Conservation (phyloP, 2,797 vertebrate genomes). For the Avahi laniger region DNA sequence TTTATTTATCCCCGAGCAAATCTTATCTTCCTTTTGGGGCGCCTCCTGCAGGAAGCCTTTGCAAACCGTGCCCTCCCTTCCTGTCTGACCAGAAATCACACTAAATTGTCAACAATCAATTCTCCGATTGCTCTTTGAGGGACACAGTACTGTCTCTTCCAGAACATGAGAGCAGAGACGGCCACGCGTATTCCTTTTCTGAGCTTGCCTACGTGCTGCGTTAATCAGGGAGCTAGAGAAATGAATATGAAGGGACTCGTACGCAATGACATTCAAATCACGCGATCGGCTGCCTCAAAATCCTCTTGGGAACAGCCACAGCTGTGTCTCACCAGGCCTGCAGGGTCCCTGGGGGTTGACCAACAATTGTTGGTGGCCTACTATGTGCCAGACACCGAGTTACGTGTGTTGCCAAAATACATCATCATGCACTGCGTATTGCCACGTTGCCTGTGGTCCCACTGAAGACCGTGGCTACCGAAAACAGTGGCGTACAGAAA, state of each 20-base stretch:
- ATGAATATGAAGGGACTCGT: neutral
- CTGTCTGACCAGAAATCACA: neutral
- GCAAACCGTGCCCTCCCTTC: neutral
- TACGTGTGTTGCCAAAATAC: neutral
- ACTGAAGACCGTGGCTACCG: neutral
- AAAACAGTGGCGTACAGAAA: neutral
- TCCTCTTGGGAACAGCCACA: neutral
- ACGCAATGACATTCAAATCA: neutral
- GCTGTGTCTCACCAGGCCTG: neutral
- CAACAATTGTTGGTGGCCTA: neutral
- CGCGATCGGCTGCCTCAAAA: neutral
- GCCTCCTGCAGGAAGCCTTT: neutral
- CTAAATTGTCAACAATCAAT: neutral
- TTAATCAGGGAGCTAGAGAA: neutral
- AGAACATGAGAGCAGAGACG: neutral
- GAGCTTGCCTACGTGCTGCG: neutral
- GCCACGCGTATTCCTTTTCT: accelerated
- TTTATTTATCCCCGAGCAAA: neutral
- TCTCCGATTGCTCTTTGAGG: neutral
- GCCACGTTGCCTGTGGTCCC: neutral
- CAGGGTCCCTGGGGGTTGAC: neutral
- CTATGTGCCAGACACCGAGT: neutral
- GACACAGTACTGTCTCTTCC: neutral
- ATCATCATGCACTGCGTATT: accelerated
- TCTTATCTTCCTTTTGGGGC: neutral